Evolutionary conservation across 2,888 invertebrate species (phyloP).

Genomic region (Amphipoea oculea): DNA sequence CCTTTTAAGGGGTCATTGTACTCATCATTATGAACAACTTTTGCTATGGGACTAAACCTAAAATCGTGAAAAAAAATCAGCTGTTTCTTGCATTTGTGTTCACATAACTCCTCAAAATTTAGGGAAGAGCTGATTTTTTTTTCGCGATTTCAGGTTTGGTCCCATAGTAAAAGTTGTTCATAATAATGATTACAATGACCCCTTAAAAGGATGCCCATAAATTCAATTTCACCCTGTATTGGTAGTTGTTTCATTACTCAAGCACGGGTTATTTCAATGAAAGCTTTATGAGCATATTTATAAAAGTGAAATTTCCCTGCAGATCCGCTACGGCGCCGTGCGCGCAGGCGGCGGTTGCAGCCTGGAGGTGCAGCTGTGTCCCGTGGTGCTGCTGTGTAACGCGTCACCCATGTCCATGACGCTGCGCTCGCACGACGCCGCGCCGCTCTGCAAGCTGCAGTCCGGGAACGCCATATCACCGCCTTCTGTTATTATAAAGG

Average conservation of each 20-base stretch:
- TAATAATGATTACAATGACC: too few species aligned
- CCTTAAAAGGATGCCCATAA: too few species aligned
- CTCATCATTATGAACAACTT: too few species aligned
- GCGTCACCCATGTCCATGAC: slow-evolving; percentile 80
- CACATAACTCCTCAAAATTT: too few species aligned
- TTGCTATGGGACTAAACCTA: too few species aligned
- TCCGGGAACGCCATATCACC: slow-evolving; percentile 80
- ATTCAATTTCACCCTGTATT: background rate
- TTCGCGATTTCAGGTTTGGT: too few species aligned
- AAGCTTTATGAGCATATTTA: background rate
- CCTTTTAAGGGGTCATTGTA: too few species aligned
- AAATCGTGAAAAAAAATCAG: too few species aligned
- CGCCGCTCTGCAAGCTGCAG: slow-evolving; percentile 82
- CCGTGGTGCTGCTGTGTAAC: slow-evolving; percentile 81
- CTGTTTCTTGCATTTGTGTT: too few species aligned
- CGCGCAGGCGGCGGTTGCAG: slow-evolving; percentile 84
- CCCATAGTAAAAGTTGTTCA: too few species aligned
- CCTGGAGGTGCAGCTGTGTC: slow-evolving; percentile 78
- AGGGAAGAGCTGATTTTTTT: too few species aligned
- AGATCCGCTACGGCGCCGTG: slow-evolving; percentile 78
- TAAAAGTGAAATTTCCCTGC: background rate
- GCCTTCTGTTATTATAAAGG: slow-evolving; percentile 77
- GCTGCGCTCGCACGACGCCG: slow-evolving; percentile 82
- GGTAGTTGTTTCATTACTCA: background rate
- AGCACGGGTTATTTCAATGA: background rate